Percentiles rank a stretch among this genome's conserved stretches.
Evolutionary conservation across 2,888 invertebrate species (phyloP).

Genomic region (Argyresthia goedartella): DNA sequence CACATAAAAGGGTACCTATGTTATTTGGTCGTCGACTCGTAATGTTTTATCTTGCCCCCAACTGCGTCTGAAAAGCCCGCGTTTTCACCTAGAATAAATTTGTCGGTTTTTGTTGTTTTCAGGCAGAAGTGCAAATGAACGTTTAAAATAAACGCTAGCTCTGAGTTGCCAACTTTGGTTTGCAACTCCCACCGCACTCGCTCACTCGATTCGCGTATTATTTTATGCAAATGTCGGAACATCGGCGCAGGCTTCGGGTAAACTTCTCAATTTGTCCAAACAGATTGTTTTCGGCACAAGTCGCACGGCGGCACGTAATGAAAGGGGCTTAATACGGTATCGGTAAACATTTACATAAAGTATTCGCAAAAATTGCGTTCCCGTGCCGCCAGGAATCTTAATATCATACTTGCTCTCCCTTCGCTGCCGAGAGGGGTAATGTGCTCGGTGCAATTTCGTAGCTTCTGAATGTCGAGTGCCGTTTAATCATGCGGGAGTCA

Average conservation of each 20-base stretch:
- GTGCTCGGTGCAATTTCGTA: too few species aligned
- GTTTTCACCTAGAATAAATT: background rate
- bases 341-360: conserved; percentile 51
- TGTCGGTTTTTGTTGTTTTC: background rate
- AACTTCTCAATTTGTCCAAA: conserved; percentile 46
- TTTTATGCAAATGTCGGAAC: conserved; percentile 37
- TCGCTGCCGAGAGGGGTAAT: too few species aligned
- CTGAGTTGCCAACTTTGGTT: background rate
- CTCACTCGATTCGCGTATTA: conserved; percentile 21
- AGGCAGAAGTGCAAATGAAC: background rate
- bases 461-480: too few species aligned
- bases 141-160: background rate
- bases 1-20: too few species aligned
- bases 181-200: background rate
- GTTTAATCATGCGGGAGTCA: too few species aligned
- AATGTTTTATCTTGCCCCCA: too few species aligned
- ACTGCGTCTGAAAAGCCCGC: too few species aligned
- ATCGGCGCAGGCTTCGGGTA: conserved; percentile 6
- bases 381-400: conserved; percentile 35
- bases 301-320: conserved; percentile 27
- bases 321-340: conserved; percentile 41
- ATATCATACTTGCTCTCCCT: conserved; percentile 17
- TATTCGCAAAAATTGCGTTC: conserved; percentile 45
- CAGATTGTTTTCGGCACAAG: conserved; percentile 41
- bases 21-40: too few species aligned